Evolutionary conservation across 2,113 vertebrate genomes (phyloP), one percentile per base, ranked within the genome.

Genomic region (Oncorhynchus keta): DNA sequence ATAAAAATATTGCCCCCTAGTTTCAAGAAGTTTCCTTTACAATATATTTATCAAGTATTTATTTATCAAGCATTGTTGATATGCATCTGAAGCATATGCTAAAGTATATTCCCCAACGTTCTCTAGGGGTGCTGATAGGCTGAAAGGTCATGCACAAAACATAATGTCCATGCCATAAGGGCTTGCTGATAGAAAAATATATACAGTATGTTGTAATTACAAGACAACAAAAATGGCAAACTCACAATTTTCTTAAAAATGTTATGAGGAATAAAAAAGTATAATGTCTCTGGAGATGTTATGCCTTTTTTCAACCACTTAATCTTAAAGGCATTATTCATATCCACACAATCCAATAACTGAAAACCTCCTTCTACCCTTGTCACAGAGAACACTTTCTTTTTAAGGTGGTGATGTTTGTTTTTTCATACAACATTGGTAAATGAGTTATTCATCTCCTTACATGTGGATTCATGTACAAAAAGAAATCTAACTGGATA

Each of bases 131-230:
- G 7, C 35, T 39, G 7, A 39, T 4, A 39, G 35, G 35, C 35
- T 39, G 35, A 39, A 39, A 39, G 35, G 2, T 55, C 45, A 64
- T 65, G 69, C 4, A 22, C 48, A 51, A 32, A 75, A 75, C 24
- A 77, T 45, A 67, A 18, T 72, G 65, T 72, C 45, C 69, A 77
- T 5, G 62, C 61, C 24, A 67, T 24, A 77, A 72, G 70, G 32
- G 68, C 26, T 51, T 72, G 61, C 20, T 77, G 57, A 65, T 72
- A 26, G n/a, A 48, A 55, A 32, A 30, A 55, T 20, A 28, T 51
- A 14, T 3, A 55, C 35, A 6, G 28, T 28, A 28, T 28, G 28
- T 1, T 14, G n/a, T 65, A 64, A 26, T 74, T 65, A 65, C 73
- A 65, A 24, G 12, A 26, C 35, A 65, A 24, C 39, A 65, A 74